These are phyloP conservation scores for Erythrolamprus reginae DNA, from an alignment of 2,113 vertebrate genomes.

Conservation along the genomic window DNA sequence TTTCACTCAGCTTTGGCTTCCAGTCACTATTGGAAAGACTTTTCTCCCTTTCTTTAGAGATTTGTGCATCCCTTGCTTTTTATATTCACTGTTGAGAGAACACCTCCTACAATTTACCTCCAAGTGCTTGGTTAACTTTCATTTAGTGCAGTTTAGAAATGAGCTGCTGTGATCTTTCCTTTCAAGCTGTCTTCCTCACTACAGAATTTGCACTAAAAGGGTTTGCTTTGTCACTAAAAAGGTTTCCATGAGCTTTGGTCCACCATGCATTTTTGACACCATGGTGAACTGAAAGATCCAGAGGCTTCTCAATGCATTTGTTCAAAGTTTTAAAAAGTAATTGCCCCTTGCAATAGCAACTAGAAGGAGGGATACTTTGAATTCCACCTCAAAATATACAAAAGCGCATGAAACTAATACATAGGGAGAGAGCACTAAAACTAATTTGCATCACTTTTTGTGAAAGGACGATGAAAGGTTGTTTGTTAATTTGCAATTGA, in stretches of 20 bases:
- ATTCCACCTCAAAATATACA: background rate
- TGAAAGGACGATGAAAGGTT: background rate
- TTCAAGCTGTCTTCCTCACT: background rate
- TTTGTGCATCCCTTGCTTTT: background rate
- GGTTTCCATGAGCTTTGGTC: background rate
- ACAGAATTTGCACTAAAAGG: background rate
- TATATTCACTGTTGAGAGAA: background rate
- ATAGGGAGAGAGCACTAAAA: background rate
- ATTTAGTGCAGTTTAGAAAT: background rate
- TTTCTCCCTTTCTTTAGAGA: background rate
- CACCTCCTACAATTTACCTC: background rate
- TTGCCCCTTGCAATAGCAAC: background rate
- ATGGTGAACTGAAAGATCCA: background rate
- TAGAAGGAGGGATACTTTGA: background rate
- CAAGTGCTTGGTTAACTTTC: background rate
- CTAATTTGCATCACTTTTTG: background rate
- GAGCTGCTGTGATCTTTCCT: background rate
- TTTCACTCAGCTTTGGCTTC: background rate
- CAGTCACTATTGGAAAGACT: background rate
- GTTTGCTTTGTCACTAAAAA: too few species aligned
- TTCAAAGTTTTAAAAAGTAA: background rate
- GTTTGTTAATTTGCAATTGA: background rate
- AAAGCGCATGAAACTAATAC: background rate
- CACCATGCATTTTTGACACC: background rate
- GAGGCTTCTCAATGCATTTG: background rate